Percentiles rank a stretch among this genome's conserved stretches.
These are phyloP conservation scores for Semnopithecus entellus DNA, from an alignment of 2,113 vertebrate genomes.

Conservation along the genomic window DNA sequence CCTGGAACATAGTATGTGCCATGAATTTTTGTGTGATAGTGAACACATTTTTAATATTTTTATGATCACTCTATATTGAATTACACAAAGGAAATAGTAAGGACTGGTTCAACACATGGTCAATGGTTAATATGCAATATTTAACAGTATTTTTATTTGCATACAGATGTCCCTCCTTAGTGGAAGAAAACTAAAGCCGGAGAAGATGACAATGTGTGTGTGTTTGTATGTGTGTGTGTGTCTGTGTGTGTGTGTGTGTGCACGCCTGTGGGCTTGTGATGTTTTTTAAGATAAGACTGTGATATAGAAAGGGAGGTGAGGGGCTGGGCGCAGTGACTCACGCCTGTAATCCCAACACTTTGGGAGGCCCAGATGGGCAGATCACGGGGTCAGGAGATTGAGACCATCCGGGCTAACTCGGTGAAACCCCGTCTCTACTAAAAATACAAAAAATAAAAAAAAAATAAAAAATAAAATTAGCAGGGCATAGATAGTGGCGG, in stretches of 20 bases:
- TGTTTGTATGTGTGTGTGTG: not conserved
- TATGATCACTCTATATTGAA: not conserved
- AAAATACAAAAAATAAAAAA: too few species aligned
- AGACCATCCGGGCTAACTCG: too few species aligned
- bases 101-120: too few species aligned
- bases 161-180: not conserved
- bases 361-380: too few species aligned
- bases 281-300: not conserved
- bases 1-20: not conserved
- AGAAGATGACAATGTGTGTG: not conserved
- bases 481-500: too few species aligned
- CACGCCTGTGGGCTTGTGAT: accelerated
- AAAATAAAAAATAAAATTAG: too few species aligned
- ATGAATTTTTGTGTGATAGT: not conserved
- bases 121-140: not conserved
- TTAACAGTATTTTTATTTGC: not conserved
- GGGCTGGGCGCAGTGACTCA: too few species aligned
- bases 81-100: not conserved
- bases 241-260: accelerated
- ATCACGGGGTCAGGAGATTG: too few species aligned
- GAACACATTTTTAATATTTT: not conserved
- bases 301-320: not conserved
- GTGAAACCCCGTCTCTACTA: too few species aligned
- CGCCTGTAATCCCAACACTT: too few species aligned
- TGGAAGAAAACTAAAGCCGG: not conserved